Conservation (phyloP, 2,113 vertebrate species). For the Limanda limanda region DNA sequence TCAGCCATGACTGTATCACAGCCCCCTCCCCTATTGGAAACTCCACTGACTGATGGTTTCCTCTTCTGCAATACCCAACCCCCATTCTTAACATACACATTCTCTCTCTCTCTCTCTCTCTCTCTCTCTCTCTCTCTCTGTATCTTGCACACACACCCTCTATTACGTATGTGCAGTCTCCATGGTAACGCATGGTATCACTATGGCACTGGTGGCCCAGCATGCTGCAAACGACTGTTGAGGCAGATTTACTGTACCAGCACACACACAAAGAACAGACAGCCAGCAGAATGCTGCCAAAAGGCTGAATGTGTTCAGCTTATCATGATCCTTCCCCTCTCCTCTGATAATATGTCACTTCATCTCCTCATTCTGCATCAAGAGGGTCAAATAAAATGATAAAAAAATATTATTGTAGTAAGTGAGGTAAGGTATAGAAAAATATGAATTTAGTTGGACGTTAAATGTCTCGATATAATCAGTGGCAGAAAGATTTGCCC, state of each 20-base stretch:
- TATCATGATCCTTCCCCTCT: no score
- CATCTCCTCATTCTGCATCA: conserved; percentile 19
- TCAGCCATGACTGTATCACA: conserved; percentile 40
- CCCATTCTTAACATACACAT: conserved; percentile 49
- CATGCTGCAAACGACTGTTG: conserved; percentile 66
- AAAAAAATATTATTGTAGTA: no score
- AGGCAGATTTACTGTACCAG: conserved; percentile 68
- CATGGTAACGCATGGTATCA: conserved; percentile 81
- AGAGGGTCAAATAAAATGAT: conserved; percentile 29
- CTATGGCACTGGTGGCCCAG: conserved; percentile 68
- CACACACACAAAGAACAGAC: conserved; percentile 28
- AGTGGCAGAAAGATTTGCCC: conserved; percentile 23
- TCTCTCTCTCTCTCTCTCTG: conserved; percentile 10
- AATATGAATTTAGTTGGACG: conserved; percentile 18
- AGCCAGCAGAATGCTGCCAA: conserved; percentile 44
- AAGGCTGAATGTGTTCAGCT: conserved; percentile 40
- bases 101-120: not conserved
- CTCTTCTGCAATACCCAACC: conserved; percentile 58
- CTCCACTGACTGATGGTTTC: conserved; percentile 58
- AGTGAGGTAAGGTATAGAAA: not conserved
- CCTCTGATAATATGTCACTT: conserved; percentile 9
- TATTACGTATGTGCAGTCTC: conserved; percentile 78
- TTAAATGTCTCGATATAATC: conserved; percentile 33
- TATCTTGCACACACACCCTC: conserved; percentile 53
- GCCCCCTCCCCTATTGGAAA: conserved; percentile 26